phyloP scores from a whole-genome alignment of 64 coral and sea anemone genomes.

The Platygyra sinensis region DNA sequence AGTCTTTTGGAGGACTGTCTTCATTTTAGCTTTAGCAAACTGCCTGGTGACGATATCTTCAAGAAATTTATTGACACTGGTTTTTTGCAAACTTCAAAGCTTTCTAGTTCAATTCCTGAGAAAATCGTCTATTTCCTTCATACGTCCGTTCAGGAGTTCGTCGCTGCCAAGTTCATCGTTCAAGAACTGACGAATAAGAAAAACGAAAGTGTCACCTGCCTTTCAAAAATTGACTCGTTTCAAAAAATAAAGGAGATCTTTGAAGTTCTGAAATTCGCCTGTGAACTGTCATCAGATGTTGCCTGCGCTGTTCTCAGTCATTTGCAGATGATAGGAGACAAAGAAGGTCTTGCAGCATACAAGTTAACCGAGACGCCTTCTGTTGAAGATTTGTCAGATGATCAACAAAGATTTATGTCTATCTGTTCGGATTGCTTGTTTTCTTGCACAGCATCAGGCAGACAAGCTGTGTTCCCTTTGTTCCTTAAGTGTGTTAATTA shows the following conservation, averaged over 20 bases:
- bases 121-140: slow-evolving; percentile 61
- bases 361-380: background rate
- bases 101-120: background rate
- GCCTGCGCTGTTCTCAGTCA: background rate
- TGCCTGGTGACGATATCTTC: background rate
- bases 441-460: background rate
- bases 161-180: slow-evolving; percentile 52
- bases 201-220: background rate
- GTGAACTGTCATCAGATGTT: slow-evolving; percentile 10
- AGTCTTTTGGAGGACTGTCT: slow-evolving; percentile 32
- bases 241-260: background rate
- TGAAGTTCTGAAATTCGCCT: slow-evolving; percentile 1
- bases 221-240: background rate
- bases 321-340: background rate
- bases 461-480: background rate
- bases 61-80: slow-evolving; percentile 14
- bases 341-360: background rate
- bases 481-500: background rate
- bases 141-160: slow-evolving; percentile 62
- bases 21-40: slow-evolving; percentile 5
- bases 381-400: background rate
- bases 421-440: background rate
- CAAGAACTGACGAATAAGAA: background rate
- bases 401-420: background rate
- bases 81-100: slow-evolving; percentile 52